A percentile compares a stretch with the other conserved stretches of the same genome.
Evolutionary conservation across 1,140 invertebrate species (phyloP).

Genomic region (Oncopeltus fasciatus): DNA sequence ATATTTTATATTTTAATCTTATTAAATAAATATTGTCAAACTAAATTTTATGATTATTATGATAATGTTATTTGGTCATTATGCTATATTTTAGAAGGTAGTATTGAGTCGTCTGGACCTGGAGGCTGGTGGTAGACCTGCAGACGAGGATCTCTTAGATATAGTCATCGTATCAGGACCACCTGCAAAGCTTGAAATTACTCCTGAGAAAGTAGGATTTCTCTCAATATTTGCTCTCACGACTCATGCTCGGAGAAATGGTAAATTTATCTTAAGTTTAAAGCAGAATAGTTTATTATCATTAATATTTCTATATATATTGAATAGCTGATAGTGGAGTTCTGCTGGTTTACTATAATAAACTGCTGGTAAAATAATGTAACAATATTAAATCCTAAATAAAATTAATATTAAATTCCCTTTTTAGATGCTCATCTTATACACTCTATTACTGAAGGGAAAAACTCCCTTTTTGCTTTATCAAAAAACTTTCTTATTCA

Average conservation of each 20-base stretch:
- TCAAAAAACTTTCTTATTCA: too few relatives aligned
- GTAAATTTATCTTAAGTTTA: background rate
- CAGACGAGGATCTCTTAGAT: background rate
- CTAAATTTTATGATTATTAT: background rate
- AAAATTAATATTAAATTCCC: too few relatives aligned
- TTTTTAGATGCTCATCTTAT: too few relatives aligned
- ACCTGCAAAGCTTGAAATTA: constrained; percentile 32
- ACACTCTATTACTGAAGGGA: too few relatives aligned
- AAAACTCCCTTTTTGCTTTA: too few relatives aligned
- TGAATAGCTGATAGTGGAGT: too few relatives aligned
- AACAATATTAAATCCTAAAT: too few relatives aligned
- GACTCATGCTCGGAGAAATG: constrained; percentile 23
- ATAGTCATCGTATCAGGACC: constrained; percentile 27
- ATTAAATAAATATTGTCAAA: background rate
- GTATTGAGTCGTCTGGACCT: background rate
- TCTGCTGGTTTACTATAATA: too few relatives aligned
- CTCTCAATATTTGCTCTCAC: constrained; percentile 35
- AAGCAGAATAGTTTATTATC: too few relatives aligned
- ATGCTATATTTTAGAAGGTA: background rate
- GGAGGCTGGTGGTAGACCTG: background rate
- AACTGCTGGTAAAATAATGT: too few relatives aligned
- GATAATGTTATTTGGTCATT: background rate
- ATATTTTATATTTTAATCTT: background rate
- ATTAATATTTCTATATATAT: too few relatives aligned
- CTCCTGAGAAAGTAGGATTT: constrained; percentile 32